Percentiles rank a stretch among this genome's conserved stretches.
These are phyloP conservation scores for Trachelus stipa DNA, from an alignment of 2,888 invertebrate genomes.

Conservation along the genomic window DNA sequence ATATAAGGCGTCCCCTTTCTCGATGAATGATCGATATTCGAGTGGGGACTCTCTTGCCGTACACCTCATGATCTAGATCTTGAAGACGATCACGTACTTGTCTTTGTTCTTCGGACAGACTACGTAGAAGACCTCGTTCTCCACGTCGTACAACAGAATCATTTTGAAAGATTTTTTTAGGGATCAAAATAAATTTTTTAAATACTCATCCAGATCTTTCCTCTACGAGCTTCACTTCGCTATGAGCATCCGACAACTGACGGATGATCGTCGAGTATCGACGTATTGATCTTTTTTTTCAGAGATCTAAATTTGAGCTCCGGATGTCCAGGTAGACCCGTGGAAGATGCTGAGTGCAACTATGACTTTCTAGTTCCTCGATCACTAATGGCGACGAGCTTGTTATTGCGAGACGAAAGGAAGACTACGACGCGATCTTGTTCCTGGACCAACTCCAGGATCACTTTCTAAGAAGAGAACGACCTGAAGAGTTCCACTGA, in stretches of 20 bases:
- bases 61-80: slow-evolving; percentile 7
- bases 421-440: neutral
- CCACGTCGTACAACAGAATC: slow-evolving; percentile 19
- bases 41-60: neutral
- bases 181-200: no score
- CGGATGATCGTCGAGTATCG: neutral
- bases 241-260: neutral
- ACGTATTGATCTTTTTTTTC: no score
- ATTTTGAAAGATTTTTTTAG: neutral
- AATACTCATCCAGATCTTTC: no score
- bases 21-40: neutral
- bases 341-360: neutral
- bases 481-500: neutral
- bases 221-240: no score
- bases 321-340: no score
- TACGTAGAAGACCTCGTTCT: slow-evolving; percentile 19
- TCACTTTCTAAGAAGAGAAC: neutral
- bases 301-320: no score
- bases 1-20: neutral
- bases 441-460: neutral
- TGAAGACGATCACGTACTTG: slow-evolving; percentile 22
- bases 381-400: neutral
- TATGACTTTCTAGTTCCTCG: neutral
- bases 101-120: slow-evolving; percentile 16
- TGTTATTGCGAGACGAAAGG: neutral